A percentile compares a stretch with the other conserved stretches of the same genome.
These are phyloP conservation scores for Lysandra bellargus DNA, from an alignment of 2,888 invertebrate genomes.

Conservation along the genomic window DNA sequence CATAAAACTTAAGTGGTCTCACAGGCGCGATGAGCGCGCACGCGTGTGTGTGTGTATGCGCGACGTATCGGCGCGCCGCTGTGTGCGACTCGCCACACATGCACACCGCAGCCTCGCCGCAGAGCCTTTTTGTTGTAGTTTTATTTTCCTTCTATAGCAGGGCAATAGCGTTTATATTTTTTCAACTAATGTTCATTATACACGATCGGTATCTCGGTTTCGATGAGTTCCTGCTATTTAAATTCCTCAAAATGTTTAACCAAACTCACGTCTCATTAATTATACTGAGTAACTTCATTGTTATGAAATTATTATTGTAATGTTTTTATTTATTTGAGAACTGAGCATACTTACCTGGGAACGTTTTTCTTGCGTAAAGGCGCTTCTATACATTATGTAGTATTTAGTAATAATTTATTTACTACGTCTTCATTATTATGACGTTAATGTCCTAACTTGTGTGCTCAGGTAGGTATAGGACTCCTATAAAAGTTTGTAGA, in stretches of 20 bases:
- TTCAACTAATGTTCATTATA: slow-evolving; percentile 30
- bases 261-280: slow-evolving; percentile 10
- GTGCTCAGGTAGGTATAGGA: not conserved
- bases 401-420: not conserved
- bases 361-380: slow-evolving; percentile 14
- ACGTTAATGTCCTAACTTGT: not conserved
- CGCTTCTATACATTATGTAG: not conserved
- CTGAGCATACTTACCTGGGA: slow-evolving; percentile 9
- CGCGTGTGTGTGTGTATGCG: slow-evolving; percentile 51
- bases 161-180: slow-evolving; percentile 54
- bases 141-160: slow-evolving; percentile 72
- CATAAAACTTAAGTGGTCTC: slow-evolving; percentile 40
- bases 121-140: slow-evolving; percentile 73
- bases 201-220: slow-evolving; percentile 4
- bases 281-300: slow-evolving; percentile 15
- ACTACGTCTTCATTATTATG: not conserved
- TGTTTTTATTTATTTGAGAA: slow-evolving; percentile 25
- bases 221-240: slow-evolving; percentile 11
- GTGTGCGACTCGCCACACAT: slow-evolving; percentile 63
- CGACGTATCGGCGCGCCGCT: slow-evolving; percentile 57
- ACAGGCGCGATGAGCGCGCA: slow-evolving; percentile 38
- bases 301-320: slow-evolving; percentile 20
- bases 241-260: slow-evolving; percentile 10
- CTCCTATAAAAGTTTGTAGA: not conserved
- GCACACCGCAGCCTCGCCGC: slow-evolving; percentile 59